Base-by-base conservation (phyloP, 2,888 invertebrate species). In the Nudaria mundana region DNA sequence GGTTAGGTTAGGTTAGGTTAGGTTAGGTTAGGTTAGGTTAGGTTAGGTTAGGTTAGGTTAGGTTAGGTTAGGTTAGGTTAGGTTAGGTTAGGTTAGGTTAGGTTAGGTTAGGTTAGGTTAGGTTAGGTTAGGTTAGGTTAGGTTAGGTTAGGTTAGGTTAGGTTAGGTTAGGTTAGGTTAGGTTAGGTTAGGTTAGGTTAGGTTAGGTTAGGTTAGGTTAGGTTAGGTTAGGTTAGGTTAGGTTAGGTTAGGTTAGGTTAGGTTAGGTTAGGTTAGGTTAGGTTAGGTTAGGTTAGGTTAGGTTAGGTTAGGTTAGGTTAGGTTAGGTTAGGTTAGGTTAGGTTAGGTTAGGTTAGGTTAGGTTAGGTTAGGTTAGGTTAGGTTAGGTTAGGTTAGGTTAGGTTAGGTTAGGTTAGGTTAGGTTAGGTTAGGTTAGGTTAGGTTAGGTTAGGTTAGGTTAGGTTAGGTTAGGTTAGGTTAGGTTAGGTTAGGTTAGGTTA, bases 241-340 rank as follows among this genome's bases (percentile, higher is more conserved):
- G 54, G 49, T 33, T 48, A 31, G 53, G 54, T 37, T 59, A 37
- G 51, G 54, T 37, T 56, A 37, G 45, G 45, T 37, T 56, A 32
- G 42, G 38, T 39, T 56, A 39, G 18, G 18, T 18, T 18, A 18
- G 18, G 18, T 18, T 18, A 18, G 18, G 18, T 18, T 18, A 18
- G 18, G 18, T 18, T 18, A 18, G 38, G 38, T 20, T 38, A 35
- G 38, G 38, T 13, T 41, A 10, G 39, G 26, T 26, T 26, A 26
- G 26, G 26, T 26, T 26, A 26, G 26, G 26, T 18, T 18, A 18
- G 18, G 18, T 18, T 18, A 18, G 18, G 18, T 18, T 18, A 18
- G 18, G 18, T 29, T 29, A 29, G 29, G 29, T 29, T 29, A 29
- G 29, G 29, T 29, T 29, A 11, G 10, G 12, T 11, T 11, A 25